Base-by-base conservation (phyloP, 2,888 invertebrate species). In the Aethes cnicana region DNA sequence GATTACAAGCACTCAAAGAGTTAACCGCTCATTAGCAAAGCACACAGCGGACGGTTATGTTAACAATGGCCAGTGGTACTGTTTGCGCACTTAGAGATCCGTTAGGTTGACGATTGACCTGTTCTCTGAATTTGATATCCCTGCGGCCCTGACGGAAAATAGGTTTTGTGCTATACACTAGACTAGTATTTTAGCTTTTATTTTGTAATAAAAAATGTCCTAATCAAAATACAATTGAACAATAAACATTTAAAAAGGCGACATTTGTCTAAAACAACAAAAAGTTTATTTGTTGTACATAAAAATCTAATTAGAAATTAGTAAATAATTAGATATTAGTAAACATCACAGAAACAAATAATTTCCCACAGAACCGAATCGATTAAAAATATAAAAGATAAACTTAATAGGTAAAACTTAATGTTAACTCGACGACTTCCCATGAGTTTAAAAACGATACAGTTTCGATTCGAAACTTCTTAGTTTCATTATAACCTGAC, bases 21-120 rank as follows among this genome's bases (percentile, higher is more conserved):
- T 57, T 67, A 53, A 53, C 53, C 42, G 47, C 49, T 55, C 71
- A 70, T 70, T 69, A 69, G 65, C 56, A 26, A 46, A 39, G 39
- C 59, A 47, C 26, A 55, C 54, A 66, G 49, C 58, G 49, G 11
- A 62, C 60, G 49, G 62, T 30, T 58, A 64, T 56, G 65, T 54
- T 63, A 63, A 68, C 65, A 66, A 57, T 57, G 39, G 44, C 32
- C 57, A 57, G 63, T 50, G 20, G 37, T 52, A 56, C 17, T 64
- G 59, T 66, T 63, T 66, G 56, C 58, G 56, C 57, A 63, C 63
- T 64, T 63, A 55, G 48, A 36, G 54, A 4, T 33, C 67, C 68
- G 67, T 66, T 68, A 62, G 47, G 49, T 39, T 28, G 37, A 26
- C n/a, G 35, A 28, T 35, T 36, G 17, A 30, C 28, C 36, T 16